Evolutionary conservation across 1,140 invertebrate genomes (phyloP).

Genomic region (Vanessa atalanta): DNA sequence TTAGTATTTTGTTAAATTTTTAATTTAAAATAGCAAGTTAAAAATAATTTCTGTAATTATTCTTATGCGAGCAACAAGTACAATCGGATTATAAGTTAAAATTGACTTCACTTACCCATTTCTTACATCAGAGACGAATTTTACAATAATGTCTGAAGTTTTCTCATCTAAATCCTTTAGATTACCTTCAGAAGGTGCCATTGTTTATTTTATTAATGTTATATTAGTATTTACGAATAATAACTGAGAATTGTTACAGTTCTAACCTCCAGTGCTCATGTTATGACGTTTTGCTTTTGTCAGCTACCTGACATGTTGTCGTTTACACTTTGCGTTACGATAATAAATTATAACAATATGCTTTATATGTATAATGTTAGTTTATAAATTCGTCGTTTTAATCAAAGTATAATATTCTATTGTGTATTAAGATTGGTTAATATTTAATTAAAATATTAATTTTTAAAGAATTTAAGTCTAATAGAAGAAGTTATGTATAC

Average conservation of each 20-base stretch:
- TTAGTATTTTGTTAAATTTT: too few relatives aligned
- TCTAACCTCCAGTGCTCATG: constrained; percentile 12
- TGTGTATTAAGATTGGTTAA: too few relatives aligned
- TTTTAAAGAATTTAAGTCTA: too few relatives aligned
- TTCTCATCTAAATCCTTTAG: constrained; percentile 59
- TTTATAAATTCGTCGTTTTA: too few relatives aligned
- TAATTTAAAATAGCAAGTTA: too few relatives aligned
- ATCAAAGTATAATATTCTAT: too few relatives aligned
- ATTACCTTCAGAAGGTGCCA: constrained; percentile 48
- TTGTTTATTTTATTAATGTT: constrained; percentile 19
- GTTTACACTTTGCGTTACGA: too few relatives aligned
- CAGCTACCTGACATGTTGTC: not conserved
- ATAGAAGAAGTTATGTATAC: too few relatives aligned
- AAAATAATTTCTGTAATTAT: not conserved
- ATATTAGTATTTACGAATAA: constrained; percentile 1
- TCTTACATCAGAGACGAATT: constrained; percentile 60
- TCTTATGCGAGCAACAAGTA: too few relatives aligned
- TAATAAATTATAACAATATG: too few relatives aligned
- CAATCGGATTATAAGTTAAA: not conserved
- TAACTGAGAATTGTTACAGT: not conserved
- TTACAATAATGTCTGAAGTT: constrained; percentile 53
- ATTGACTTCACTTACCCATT: constrained; percentile 44
- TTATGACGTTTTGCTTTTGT: not conserved
- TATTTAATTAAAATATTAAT: too few relatives aligned
- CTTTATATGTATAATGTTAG: too few relatives aligned